phyloP scores from a whole-genome alignment of 2,888 invertebrate species.

The Parthenolecanium corni region DNA sequence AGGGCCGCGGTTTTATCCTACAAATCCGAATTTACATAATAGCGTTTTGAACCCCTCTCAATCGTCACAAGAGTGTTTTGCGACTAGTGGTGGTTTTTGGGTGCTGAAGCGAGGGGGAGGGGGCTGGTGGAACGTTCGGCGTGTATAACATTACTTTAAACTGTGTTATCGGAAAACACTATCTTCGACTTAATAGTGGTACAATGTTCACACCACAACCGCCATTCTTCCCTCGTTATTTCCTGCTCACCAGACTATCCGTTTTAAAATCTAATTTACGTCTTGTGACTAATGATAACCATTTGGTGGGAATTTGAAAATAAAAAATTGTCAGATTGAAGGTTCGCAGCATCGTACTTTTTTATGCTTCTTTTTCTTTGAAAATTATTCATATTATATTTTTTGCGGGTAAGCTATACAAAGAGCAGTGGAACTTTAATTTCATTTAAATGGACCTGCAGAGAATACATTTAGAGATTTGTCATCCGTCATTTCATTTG shows the following conservation, averaged over 20 bases:
- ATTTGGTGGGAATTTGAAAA: too few relatives aligned
- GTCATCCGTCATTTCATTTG: too few relatives aligned
- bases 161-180: constrained; percentile 22
- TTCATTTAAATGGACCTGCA: too few relatives aligned
- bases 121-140: neutral
- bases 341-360: too few relatives aligned
- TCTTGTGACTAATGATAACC: constrained; percentile 21
- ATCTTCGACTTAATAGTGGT: constrained; percentile 24
- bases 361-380: too few relatives aligned
- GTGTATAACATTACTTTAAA: constrained; percentile 25
- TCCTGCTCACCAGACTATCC: constrained; percentile 1
- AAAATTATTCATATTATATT: too few relatives aligned
- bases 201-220: constrained; percentile 24
- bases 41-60: constrained; percentile 22
- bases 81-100: neutral
- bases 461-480: too few relatives aligned
- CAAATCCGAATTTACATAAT: constrained; percentile 25
- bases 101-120: too few relatives aligned
- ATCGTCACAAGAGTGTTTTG: constrained; percentile 2
- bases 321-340: too few relatives aligned
- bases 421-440: too few relatives aligned
- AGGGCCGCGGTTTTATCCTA: constrained; percentile 9
- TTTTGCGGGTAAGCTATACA: too few relatives aligned
- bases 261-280: constrained; percentile 24
- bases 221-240: constrained; percentile 25